Base-by-base conservation (phyloP, 1,140 invertebrate species). In the Theocolax elegans region DNA sequence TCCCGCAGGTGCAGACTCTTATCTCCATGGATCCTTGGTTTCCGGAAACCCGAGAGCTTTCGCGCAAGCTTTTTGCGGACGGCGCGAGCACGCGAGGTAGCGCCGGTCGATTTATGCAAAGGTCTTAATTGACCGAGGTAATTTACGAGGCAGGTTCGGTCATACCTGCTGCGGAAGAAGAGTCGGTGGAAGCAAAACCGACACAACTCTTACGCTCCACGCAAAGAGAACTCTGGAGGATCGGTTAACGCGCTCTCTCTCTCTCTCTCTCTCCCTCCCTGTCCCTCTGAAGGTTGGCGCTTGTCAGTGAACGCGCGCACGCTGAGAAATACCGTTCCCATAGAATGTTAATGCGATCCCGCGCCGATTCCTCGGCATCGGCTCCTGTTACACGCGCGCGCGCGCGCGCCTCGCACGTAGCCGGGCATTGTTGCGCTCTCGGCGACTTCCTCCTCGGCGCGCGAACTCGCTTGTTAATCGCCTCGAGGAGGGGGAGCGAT, bases 331-430 rank as follows among this genome's bases (percentile, higher is more conserved):
- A 82, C 78, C 79, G 77, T 81, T 81, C 78, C 79, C 79, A 79
- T 80, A 77, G 79, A 81, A 81, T 81, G 76, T 82, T 81, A 81
- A 82, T 81, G 78, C 74, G 65, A 67, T 67, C 27, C 31, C 42
- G 67, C 60, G 46, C 66, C 51, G 21, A 58, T 58, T 58, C 35
- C 19, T 54, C 38, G 17, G 15, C 54, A 48, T 25, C 63, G 48
- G 51, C 64, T 66, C 51, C 64, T 56, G 48, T 65, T 65, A 40
- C 63, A 48, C 63, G 48, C 44, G 13, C 35, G 15, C 21, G 25
- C 31, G 1, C 38, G 3, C 0, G 12, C 21, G n/a, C 60, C 23
- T 17, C 49, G 38, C 53, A 29, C 53, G 8, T 44, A 53, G 13
- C 40, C 58, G 17, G 19, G 46, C 64, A 66, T 66, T 66, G 64